Percentiles rank a stretch among this genome's conserved stretches.
These are phyloP conservation scores for Triplophysa siluroides DNA, from an alignment of 2,113 vertebrate species.

Conservation along the genomic window DNA sequence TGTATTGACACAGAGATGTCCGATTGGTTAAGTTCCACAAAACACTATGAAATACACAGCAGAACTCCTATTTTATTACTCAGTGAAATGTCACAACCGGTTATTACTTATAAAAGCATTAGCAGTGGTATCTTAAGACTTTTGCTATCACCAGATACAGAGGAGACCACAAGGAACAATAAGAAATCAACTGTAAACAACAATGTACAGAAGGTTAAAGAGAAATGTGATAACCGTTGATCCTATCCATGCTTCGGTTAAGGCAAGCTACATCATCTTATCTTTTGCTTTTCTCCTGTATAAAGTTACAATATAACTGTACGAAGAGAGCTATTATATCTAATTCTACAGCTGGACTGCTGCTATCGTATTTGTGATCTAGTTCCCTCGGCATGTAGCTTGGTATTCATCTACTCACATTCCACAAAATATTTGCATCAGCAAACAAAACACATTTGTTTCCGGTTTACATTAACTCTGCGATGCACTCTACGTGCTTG, in stretches of 20 bases:
- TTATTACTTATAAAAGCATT: conserved; percentile 51
- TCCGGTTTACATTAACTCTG: conserved; percentile 28
- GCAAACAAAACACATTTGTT: conserved; percentile 43
- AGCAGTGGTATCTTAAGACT: conserved; percentile 62
- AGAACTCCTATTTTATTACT: conserved; percentile 31
- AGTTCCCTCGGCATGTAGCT: background rate
- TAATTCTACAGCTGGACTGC: conserved; percentile 68
- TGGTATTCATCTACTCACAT: conserved; percentile 33
- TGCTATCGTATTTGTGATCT: conserved; percentile 43
- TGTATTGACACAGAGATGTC: conserved; percentile 3
- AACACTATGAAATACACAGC: conserved; percentile 56
- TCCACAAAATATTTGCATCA: conserved; percentile 60
- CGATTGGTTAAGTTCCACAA: conserved; percentile 39
- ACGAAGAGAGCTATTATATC: conserved; percentile 58
- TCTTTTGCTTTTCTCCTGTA: conserved; percentile 66
- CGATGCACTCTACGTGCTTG: conserved; percentile 41
- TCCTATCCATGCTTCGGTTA: conserved; percentile 91
- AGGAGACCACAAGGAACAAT: conserved; percentile 60
- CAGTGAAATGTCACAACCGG: conserved; percentile 45
- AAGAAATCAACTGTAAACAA: conserved; percentile 62
- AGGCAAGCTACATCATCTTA: conserved; percentile 91
- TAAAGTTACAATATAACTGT: conserved; percentile 75
- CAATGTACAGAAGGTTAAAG: conserved; percentile 63
- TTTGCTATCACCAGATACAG: conserved; percentile 67
- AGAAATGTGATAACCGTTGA: conserved; percentile 78